Evolutionary conservation across 2,888 invertebrate genomes (phyloP).

Genomic region (Drosophila fungiperda): DNA sequence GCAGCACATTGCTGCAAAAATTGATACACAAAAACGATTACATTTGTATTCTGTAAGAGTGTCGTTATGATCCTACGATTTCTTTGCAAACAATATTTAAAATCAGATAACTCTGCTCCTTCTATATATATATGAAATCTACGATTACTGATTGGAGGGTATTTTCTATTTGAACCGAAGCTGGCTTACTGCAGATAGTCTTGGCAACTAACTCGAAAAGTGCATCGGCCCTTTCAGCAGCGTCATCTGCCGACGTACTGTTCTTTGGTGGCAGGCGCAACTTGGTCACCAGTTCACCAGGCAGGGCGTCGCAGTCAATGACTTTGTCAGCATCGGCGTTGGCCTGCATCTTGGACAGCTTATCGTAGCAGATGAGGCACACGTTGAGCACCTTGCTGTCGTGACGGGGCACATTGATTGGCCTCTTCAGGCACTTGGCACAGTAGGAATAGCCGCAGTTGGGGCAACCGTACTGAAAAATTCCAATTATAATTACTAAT

Average conservation of each 20-base stretch:
- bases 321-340: slow-evolving; percentile 68
- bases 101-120: not conserved
- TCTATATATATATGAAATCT: not conserved
- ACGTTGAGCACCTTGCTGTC: slow-evolving; percentile 88
- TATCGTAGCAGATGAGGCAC: slow-evolving; percentile 86
- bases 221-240: slow-evolving; percentile 46
- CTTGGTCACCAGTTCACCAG: slow-evolving; percentile 84
- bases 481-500: slow-evolving; percentile 9
- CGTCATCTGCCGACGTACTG: slow-evolving; percentile 38
- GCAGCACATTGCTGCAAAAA: slow-evolving; percentile 64
- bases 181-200: not conserved
- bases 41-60: not conserved
- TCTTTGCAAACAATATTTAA: not conserved
- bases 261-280: slow-evolving; percentile 43
- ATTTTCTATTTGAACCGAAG: not conserved
- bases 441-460: slow-evolving; percentile 94
- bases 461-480: slow-evolving; percentile 91
- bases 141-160: not conserved
- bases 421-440: slow-evolving; percentile 91
- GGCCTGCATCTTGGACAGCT: slow-evolving; percentile 75
- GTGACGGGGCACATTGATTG: slow-evolving; percentile 88
- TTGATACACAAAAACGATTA: not conserved
- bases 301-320: slow-evolving; percentile 84
- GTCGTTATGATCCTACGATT: not conserved
- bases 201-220: slow-evolving; percentile 55